Conservation (phyloP, 2,113 vertebrate species). For the Pollachius pollachius region DNA sequence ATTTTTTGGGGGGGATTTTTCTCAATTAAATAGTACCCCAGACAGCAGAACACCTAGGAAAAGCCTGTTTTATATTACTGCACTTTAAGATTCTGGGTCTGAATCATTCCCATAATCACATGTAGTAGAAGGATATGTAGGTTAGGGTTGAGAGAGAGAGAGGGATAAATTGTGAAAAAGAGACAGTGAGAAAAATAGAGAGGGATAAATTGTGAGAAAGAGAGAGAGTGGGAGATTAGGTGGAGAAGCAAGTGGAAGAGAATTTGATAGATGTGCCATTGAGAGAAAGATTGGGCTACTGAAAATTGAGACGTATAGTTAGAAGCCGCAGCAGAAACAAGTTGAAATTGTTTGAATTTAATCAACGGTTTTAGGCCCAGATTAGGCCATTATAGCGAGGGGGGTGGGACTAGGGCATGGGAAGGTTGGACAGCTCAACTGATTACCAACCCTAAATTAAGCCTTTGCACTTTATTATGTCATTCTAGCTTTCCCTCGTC, state of each 20-base stretch:
- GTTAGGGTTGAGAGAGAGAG: neutral
- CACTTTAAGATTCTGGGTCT: neutral
- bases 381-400: slow-evolving; percentile 19
- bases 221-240: neutral
- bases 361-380: slow-evolving; percentile 51
- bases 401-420: slow-evolving; percentile 46
- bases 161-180: slow-evolving; percentile 10
- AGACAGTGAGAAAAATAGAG: neutral
- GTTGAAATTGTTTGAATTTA: slow-evolving; percentile 49
- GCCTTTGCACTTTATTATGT: slow-evolving; percentile 40
- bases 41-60: too few species aligned
- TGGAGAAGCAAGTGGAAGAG: neutral
- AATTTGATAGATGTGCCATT: neutral
- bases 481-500: slow-evolving; percentile 35
- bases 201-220: neutral
- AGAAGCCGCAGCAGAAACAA: slow-evolving; percentile 5
- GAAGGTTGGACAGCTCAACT: slow-evolving; percentile 60
- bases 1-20: too few species aligned
- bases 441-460: slow-evolving; percentile 56
- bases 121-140: neutral
- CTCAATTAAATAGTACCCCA: too few species aligned
- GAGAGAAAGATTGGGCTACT: slow-evolving; percentile 25
- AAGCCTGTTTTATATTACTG: too few species aligned
- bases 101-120: neutral
- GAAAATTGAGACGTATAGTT: slow-evolving; percentile 10